Evolutionary conservation across 2,113 vertebrate species (phyloP).

Genomic region (Tamias sibiricus): DNA sequence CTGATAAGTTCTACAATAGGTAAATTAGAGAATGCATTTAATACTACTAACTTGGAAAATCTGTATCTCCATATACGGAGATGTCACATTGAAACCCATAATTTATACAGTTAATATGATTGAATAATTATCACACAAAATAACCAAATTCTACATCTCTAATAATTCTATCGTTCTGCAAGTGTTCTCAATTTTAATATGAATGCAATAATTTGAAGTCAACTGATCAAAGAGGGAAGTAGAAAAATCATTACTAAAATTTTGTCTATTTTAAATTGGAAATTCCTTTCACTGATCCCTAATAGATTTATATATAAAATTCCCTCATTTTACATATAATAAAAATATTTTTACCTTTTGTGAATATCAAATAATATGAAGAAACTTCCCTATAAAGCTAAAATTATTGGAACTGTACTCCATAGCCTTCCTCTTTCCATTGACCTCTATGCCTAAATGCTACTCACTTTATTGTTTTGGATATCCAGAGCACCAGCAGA

Average conservation of each 20-base stretch:
- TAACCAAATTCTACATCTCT: not conserved
- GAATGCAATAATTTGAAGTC: not conserved
- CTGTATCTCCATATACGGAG: not conserved
- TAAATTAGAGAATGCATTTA: not conserved
- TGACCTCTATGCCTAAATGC: not conserved
- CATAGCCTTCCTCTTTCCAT: not conserved
- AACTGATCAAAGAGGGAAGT: not conserved
- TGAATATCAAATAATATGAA: not conserved
- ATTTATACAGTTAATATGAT: not conserved
- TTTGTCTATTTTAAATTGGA: not conserved
- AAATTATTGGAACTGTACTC: not conserved
- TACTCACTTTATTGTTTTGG: not conserved
- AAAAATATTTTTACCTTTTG: not conserved
- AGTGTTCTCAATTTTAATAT: not conserved
- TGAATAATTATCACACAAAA: not conserved
- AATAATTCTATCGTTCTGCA: not conserved
- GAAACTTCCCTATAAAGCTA: not conserved
- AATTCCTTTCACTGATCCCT: not conserved
- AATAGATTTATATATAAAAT: not conserved
- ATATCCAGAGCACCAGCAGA: not conserved
- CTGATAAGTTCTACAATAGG: rapidly evolving
- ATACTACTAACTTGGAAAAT: not conserved
- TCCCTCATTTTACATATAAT: not conserved
- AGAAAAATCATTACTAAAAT: not conserved
- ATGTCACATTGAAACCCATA: not conserved